These are phyloP conservation scores for Protophormia terraenovae DNA, from an alignment of 2,888 invertebrate genomes.

Conservation along the genomic window DNA sequence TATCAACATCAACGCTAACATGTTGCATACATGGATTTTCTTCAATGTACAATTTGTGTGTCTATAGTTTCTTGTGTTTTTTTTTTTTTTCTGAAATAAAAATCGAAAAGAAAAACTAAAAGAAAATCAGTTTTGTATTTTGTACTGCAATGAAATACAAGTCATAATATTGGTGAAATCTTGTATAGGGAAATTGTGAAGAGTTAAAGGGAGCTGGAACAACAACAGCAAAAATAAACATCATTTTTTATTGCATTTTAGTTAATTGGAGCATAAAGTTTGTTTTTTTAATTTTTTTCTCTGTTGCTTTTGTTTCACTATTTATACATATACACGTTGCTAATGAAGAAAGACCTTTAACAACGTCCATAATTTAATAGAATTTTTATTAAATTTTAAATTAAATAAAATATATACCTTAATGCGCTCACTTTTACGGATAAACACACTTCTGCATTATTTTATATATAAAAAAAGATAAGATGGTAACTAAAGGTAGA, in stretches of 20 bases:
- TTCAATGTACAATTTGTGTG: not conserved
- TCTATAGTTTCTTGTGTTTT: not conserved
- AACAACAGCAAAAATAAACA: constrained; percentile 19
- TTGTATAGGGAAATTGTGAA: constrained; percentile 45
- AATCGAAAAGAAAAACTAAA: too few species aligned
- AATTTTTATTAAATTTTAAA: not conserved
- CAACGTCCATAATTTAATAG: not conserved
- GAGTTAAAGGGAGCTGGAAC: constrained; percentile 4
- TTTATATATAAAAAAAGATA: too few species aligned
- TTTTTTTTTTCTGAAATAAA: not conserved
- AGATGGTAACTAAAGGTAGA: too few species aligned
- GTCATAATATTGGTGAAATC: constrained; percentile 24
- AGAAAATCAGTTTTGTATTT: constrained; percentile 28
- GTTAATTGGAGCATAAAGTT: constrained; percentile 67
- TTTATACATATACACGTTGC: constrained; percentile 6
- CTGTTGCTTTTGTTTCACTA: constrained; percentile 1
- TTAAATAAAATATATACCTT: not conserved
- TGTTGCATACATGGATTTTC: constrained; percentile 44
- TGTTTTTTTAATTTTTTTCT: constrained; percentile 24
- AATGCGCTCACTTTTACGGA: not conserved
- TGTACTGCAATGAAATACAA: constrained; percentile 29
- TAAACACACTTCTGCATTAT: too few species aligned
- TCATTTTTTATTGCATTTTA: constrained; percentile 63
- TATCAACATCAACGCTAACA: constrained; percentile 35
- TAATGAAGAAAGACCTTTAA: constrained; percentile 53